A percentile compares a stretch with the other conserved stretches of the same genome.
Evolutionary conservation across 2,797 vertebrate genomes (phyloP).

Genomic region (Menidia menidia): DNA sequence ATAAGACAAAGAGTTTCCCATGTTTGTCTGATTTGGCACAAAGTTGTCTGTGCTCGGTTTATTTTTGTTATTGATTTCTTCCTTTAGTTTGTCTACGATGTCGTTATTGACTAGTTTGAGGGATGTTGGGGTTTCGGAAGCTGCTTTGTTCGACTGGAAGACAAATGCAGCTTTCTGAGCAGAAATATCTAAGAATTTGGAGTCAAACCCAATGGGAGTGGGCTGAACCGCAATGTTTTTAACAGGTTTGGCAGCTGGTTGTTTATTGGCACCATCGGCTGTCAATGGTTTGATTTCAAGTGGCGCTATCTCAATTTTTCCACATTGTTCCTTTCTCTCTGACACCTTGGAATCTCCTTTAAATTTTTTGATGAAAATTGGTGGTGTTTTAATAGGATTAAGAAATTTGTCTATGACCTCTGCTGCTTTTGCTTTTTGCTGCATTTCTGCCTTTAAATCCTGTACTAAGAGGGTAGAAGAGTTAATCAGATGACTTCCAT

Average conservation of each 20-base stretch:
- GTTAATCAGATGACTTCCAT: constrained; percentile 42
- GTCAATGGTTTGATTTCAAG: constrained; percentile 20
- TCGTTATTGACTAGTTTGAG: constrained; percentile 8
- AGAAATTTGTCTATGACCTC: constrained; percentile 17
- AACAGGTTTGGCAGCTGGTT: constrained; percentile 14
- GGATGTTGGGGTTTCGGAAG: constrained; percentile 12
- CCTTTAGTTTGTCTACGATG: constrained; percentile 18
- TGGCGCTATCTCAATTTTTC: constrained; percentile 10
- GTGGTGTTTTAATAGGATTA: constrained; percentile 29
- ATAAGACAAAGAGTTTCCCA: constrained; percentile 13
- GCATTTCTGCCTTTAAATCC: constrained; percentile 39
- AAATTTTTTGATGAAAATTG: background rate
- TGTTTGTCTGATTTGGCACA: constrained; percentile 28
- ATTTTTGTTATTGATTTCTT: constrained; percentile 26
- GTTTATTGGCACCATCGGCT: constrained; percentile 6
- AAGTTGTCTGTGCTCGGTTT: constrained; percentile 4
- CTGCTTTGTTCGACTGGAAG: constrained; percentile 21
- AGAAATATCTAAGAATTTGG: constrained; percentile 13
- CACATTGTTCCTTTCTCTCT: constrained; percentile 28
- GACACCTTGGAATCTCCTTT: constrained; percentile 1
- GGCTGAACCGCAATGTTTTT: constrained; percentile 10
- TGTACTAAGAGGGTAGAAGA: constrained; percentile 45
- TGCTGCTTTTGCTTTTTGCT: constrained; percentile 22
- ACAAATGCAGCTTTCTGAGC: constrained; percentile 9
- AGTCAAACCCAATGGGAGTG: constrained; percentile 10